Evolutionary conservation across 2,888 invertebrate species (phyloP).

Genomic region (Eupeodes latifasciatus): DNA sequence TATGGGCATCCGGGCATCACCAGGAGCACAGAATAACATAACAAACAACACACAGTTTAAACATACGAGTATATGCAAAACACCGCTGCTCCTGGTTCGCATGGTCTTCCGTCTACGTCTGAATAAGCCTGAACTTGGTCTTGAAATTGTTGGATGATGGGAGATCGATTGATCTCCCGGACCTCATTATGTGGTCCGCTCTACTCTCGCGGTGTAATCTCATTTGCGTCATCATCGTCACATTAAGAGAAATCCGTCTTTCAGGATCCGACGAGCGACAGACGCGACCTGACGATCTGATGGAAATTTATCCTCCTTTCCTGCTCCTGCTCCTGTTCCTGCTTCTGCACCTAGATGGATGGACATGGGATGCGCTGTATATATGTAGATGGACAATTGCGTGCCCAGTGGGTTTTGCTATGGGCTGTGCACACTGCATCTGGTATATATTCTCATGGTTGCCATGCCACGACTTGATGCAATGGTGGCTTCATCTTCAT

Average conservation of each 20-base stretch:
- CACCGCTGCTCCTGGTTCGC: constrained; percentile 37
- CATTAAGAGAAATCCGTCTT: constrained; percentile 77
- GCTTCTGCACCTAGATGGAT: not conserved
- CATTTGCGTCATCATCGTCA: constrained; percentile 79
- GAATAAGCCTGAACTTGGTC: constrained; percentile 14
- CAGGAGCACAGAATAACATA: constrained; percentile 47
- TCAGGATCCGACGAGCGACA: constrained; percentile 19
- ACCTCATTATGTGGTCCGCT: constrained; percentile 76
- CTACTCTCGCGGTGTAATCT: constrained; percentile 73
- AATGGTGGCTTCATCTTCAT: constrained; percentile 30
- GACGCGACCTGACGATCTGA: not conserved
- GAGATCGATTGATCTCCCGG: constrained; percentile 76
- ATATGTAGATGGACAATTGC: constrained; percentile 58
- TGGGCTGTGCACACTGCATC: constrained; percentile 49
- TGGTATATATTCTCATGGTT: constrained; percentile 47
- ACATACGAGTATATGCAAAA: constrained; percentile 73
- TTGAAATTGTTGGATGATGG: constrained; percentile 18
- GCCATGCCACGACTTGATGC: not conserved
- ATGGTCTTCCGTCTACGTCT: constrained; percentile 4
- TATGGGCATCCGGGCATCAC: constrained; percentile 83
- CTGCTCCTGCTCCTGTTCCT: not conserved
- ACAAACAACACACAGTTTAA: constrained; percentile 28
- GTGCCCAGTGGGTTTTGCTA: constrained; percentile 73
- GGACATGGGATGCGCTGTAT: too few species aligned
- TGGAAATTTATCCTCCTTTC: not conserved